Percentiles rank a stretch among this genome's conserved stretches.
phyloP scores from a whole-genome alignment of 2,113 vertebrate genomes.

The Heteronetta atricapilla region DNA sequence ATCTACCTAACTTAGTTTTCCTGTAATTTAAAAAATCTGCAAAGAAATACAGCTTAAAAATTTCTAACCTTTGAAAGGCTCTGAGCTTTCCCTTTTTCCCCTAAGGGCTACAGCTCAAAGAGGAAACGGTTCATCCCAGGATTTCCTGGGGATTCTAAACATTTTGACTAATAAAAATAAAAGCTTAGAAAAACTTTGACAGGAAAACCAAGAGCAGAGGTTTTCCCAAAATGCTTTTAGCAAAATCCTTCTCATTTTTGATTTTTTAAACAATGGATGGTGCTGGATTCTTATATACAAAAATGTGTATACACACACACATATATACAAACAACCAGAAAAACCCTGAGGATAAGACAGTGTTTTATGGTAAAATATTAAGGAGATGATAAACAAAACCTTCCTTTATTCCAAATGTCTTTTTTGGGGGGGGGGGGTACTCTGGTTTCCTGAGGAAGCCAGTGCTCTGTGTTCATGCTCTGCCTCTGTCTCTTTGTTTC shows the following conservation, averaged over 20 bases:
- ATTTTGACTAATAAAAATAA: conserved; percentile 74
- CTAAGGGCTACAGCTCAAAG: conserved; percentile 32
- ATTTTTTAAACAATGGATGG: conserved; percentile 29
- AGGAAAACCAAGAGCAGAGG: conserved; percentile 52
- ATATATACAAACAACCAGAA: conserved; percentile 30
- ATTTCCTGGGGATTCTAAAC: conserved; percentile 75
- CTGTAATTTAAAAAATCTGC: conserved; percentile 70
- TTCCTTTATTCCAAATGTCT: background rate
- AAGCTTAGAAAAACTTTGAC: conserved; percentile 66
- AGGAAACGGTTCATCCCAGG: conserved; percentile 73
- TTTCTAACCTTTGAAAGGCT: conserved; percentile 58
- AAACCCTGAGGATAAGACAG: background rate
- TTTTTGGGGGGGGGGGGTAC: background rate
- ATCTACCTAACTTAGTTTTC: conserved; percentile 37
- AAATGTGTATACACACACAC: conserved; percentile 25
- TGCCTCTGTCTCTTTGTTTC: background rate
- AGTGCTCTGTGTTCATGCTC: background rate
- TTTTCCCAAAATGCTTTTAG: conserved; percentile 50
- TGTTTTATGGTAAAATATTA: conserved; percentile 32
- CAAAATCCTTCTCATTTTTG: conserved; percentile 47
- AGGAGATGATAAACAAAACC: conserved; percentile 1
- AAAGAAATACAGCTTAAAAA: conserved; percentile 51
- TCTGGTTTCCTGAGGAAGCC: background rate
- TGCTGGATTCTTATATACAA: background rate
- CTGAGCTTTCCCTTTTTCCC: conserved; percentile 37